Evolutionary conservation across 2,113 vertebrate genomes (phyloP).

Genomic region (Cryptotis parvus): DNA sequence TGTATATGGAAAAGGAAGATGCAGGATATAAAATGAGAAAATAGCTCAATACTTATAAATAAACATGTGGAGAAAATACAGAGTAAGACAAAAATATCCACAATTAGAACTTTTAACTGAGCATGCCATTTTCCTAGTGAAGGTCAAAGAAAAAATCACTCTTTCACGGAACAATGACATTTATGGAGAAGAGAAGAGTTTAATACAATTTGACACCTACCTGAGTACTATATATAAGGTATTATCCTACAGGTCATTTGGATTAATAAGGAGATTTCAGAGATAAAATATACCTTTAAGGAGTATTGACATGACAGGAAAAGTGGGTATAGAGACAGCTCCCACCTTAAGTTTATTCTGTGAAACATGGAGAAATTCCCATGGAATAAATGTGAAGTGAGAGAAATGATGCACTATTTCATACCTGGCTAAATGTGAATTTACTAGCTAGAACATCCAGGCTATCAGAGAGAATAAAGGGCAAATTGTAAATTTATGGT

Average conservation of each 20-base stretch:
- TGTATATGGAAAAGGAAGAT: background rate
- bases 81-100: background rate
- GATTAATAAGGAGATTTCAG: background rate
- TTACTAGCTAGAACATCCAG: background rate
- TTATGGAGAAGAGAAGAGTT: background rate
- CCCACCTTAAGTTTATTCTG: background rate
- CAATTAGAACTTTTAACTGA: conserved; percentile 46
- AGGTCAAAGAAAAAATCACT: conserved; percentile 15
- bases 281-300: background rate
- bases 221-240: background rate
- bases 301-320: background rate
- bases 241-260: background rate
- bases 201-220: background rate
- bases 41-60: conserved; percentile 43
- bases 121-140: conserved; percentile 45
- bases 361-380: background rate
- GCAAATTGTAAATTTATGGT: background rate
- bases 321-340: background rate
- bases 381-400: background rate
- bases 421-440: background rate
- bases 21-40: background rate
- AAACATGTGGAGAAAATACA: conserved; percentile 11
- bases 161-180: background rate
- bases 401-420: background rate
- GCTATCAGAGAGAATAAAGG: background rate